Evolutionary conservation across 2,888 invertebrate genomes (phyloP).

Genomic region (Zonitis immaculata): DNA sequence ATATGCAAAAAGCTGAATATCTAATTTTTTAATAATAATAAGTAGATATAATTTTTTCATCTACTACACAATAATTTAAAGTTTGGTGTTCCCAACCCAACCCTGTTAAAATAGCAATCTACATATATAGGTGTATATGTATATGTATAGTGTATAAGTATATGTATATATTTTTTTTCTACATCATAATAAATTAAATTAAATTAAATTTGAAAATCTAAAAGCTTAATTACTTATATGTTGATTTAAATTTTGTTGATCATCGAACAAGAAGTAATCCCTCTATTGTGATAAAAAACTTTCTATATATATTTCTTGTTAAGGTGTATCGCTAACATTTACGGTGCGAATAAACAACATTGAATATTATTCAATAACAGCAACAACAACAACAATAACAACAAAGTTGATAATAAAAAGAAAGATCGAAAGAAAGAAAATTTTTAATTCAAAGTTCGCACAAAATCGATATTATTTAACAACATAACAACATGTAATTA

Average conservation of each 20-base stretch:
- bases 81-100: slow-evolving; percentile 32
- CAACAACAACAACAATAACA: too few relatives aligned
- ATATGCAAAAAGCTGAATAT: not conserved
- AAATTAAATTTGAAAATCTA: too few relatives aligned
- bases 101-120: slow-evolving; percentile 27
- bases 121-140: too few relatives aligned
- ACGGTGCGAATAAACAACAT: not conserved
- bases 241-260: not conserved
- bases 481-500: too few relatives aligned
- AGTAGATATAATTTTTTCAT: not conserved
- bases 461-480: not conserved
- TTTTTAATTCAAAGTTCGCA: not conserved
- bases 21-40: not conserved
- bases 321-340: too few relatives aligned
- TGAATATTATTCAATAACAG: too few relatives aligned
- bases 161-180: too few relatives aligned
- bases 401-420: not conserved
- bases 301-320: too few relatives aligned
- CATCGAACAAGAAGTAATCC: too few relatives aligned
- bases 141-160: too few relatives aligned
- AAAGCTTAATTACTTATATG: not conserved
- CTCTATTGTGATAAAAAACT: too few relatives aligned
- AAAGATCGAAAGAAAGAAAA: not conserved
- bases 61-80: not conserved
- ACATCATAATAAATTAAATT: too few relatives aligned